phyloP scores from a whole-genome alignment of 2,113 vertebrate genomes.

The Callithrix jacchus region DNA sequence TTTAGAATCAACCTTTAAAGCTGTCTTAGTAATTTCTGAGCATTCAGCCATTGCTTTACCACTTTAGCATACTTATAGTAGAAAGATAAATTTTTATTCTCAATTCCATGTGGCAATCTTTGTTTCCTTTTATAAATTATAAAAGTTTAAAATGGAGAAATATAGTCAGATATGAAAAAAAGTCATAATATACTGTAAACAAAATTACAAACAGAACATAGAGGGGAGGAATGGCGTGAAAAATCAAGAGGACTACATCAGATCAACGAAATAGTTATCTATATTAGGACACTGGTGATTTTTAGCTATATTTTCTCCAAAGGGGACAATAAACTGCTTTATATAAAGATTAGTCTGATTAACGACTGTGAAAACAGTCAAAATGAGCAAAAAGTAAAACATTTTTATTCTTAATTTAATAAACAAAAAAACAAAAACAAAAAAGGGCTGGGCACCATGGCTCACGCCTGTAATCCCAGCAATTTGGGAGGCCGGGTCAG shows the following conservation, averaged over 20 bases:
- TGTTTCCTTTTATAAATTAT: constrained; percentile 20
- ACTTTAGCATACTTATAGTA: not conserved
- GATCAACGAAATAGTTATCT: not conserved
- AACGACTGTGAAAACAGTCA: not conserved
- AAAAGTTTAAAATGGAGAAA: not conserved
- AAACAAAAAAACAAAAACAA: not conserved
- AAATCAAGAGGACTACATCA: not conserved
- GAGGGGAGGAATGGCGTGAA: not conserved
- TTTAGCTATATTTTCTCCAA: not conserved
- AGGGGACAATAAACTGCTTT: not conserved
- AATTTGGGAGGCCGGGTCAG: too few relatives aligned
- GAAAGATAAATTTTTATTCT: not conserved
- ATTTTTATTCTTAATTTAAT: not conserved
- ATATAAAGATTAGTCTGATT: not conserved
- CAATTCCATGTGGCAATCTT: not conserved
- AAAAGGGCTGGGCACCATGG: too few relatives aligned
- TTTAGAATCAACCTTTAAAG: not conserved
- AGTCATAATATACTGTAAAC: not conserved
- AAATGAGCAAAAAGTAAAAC: not conserved
- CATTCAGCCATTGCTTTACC: not conserved
- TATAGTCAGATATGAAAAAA: not conserved
- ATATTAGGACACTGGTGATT: not conserved
- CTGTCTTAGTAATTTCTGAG: not conserved
- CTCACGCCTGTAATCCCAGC: too few relatives aligned
- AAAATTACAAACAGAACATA: not conserved